These are phyloP conservation scores for Phengaris arion DNA, from an alignment of 2,888 invertebrate genomes.

Conservation along the genomic window DNA sequence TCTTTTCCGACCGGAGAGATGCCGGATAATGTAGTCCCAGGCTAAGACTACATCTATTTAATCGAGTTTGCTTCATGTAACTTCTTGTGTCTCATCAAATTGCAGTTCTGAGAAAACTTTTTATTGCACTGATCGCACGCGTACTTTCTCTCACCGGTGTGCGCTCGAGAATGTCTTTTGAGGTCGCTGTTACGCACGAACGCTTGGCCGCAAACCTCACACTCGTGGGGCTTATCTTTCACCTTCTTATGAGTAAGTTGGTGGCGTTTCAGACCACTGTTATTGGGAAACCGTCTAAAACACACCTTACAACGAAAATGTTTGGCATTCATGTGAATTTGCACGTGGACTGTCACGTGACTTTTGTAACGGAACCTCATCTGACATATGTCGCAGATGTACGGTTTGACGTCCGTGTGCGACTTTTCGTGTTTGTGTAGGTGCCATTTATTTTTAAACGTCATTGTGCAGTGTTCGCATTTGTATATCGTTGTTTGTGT, in stretches of 20 bases:
- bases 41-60: not conserved
- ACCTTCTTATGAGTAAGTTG: not conserved
- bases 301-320: not conserved
- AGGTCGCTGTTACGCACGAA: not conserved
- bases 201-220: not conserved
- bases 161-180: not conserved
- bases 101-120: conserved; percentile 16
- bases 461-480: not conserved
- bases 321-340: not conserved
- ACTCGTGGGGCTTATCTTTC: not conserved
- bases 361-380: not conserved
- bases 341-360: not conserved
- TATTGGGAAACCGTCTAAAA: not conserved
- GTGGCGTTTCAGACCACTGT: not conserved
- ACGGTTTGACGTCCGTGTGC: not conserved
- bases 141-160: not conserved
- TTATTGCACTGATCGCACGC: not conserved
- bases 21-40: too few species aligned
- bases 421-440: conserved; percentile 6
- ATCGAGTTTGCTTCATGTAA: not conserved
- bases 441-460: not conserved
- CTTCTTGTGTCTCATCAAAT: not conserved
- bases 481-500: not conserved
- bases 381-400: not conserved
- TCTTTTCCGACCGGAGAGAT: too few species aligned